Base-by-base conservation (phyloP, 2,113 vertebrate genomes). In the Macquaria australasica region DNA sequence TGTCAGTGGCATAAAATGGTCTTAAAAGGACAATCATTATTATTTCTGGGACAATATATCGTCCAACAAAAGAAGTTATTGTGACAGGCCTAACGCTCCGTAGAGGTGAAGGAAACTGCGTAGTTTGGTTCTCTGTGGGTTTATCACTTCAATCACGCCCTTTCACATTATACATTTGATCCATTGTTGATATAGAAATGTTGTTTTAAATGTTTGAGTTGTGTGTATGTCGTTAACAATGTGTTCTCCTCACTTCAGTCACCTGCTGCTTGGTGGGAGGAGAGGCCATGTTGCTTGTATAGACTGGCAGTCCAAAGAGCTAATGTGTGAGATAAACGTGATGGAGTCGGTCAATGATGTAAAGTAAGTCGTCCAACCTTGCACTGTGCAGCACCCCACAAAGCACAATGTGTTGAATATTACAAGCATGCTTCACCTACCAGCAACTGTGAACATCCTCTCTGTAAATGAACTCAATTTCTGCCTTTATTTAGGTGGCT, bases 251-350 rank as follows among this genome's bases (percentile, higher is more conserved):
- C 15, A 1, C 3, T 68, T 58, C 89, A 98, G 97, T 83, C 96
- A 98, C 25, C 91, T 98, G 78, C 89, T 97, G 62, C 90, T 98
- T 3, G 97, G 96, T 37, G 97, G 97, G 14, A 96, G 88, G 37
- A 93, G 96, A 83, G 97, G 97, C 77, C 97, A 98, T 8, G 92
- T 98, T 18, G 96, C 97, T 4, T 96, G 97, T 34, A 68, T 98
- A 0, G 96, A 98, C 71, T 98, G 97, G 97, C 95, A 96, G 39
- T 95, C 96, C 11, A 98, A 98, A 93, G 91, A 93, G 55, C 94
- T 98, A 4, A 94, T 92, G 95, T 97, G 97, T 37, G 97, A 98
- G 91, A 96, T 98, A 85, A 98, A 97, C 0, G 97, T 97, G 77
- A 97, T 98, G 97, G 97, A 98, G 90, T 92, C 95, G 0, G 83